phyloP scores from a whole-genome alignment of 2,797 vertebrate genomes.

The Limnodromus scolopaceus region DNA sequence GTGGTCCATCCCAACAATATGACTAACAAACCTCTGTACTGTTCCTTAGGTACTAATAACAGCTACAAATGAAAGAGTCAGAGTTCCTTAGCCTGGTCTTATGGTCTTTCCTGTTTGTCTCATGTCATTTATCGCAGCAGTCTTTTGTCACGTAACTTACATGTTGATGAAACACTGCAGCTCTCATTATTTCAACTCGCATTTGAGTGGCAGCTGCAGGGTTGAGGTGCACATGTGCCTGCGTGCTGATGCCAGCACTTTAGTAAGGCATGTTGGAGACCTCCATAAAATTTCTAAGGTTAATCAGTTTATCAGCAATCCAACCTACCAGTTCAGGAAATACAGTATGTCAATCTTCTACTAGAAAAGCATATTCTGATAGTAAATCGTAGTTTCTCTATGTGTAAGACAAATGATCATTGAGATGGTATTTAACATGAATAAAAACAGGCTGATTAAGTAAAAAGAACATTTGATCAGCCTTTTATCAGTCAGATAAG shows the following conservation, averaged over 20 bases:
- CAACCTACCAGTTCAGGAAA: not conserved
- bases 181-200: not conserved
- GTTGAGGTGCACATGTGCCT: not conserved
- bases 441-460: not conserved
- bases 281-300: not conserved
- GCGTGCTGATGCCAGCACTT: not conserved
- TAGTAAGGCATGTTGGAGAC: not conserved
- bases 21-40: not conserved
- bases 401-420: not conserved
- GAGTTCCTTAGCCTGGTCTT: not conserved
- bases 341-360: not conserved
- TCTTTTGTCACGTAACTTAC: not conserved
- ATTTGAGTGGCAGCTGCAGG: not conserved
- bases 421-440: not conserved
- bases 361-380: not conserved
- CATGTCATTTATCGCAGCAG: not conserved
- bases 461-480: not conserved
- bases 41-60: not conserved
- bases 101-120: not conserved
- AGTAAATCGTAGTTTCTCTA: not conserved
- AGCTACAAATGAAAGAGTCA: not conserved
- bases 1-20: not conserved
- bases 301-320: not conserved
- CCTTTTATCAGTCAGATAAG: not conserved
- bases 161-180: constrained; percentile 12